Base-by-base conservation (phyloP, 2,797 vertebrate species). In the Nyctibius grandis region DNA sequence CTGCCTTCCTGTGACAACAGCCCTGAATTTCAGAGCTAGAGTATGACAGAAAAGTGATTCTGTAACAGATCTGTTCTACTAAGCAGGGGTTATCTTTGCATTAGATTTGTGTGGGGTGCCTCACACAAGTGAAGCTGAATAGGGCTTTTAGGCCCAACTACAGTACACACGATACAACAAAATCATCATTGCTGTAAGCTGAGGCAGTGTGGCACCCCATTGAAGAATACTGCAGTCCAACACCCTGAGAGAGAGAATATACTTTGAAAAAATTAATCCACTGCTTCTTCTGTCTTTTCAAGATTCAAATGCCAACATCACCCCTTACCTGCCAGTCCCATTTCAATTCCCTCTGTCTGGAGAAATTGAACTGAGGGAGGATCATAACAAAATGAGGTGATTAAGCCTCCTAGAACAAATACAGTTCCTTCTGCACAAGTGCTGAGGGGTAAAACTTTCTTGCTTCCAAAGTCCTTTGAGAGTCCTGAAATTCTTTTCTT, bases 401-500 rank as follows among this genome's bases (percentile, higher is more conserved):
- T 94, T 83, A 88, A 69, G 20, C 50, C 51, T 91, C 48, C 77
- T 67, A 82, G 67, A 93, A 91, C 51, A 95, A 90, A 91, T 16
- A 60, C 42, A 73, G 53, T 29, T 93, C 33, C 47, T 88, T 84
- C 64, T 57, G 42, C 79, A 81, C 63, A 90, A 84, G 86, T 74
- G 86, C 54, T 69, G 69, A 95, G 42, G 40, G 63, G n/a, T 86
- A 88, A 92, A 97, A 96, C 44, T 94, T 95, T 72, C 50, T 76
- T 64, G 40, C 69, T 92, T 68, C 72, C 78, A 26, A 88, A 91
- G 65, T 81, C 78, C 91, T 95, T 88, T 78, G 47, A 95, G 91
- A 96, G 61, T 88, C 78, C 54, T 86, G 59, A 84, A 90, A 88
- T 92, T 91, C 81, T 93, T 93, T 91, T 93, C 60, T 93, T 95